These are phyloP conservation scores for Spondyliosoma cantharus DNA, from an alignment of 2,797 vertebrate genomes.

Conservation along the genomic window DNA sequence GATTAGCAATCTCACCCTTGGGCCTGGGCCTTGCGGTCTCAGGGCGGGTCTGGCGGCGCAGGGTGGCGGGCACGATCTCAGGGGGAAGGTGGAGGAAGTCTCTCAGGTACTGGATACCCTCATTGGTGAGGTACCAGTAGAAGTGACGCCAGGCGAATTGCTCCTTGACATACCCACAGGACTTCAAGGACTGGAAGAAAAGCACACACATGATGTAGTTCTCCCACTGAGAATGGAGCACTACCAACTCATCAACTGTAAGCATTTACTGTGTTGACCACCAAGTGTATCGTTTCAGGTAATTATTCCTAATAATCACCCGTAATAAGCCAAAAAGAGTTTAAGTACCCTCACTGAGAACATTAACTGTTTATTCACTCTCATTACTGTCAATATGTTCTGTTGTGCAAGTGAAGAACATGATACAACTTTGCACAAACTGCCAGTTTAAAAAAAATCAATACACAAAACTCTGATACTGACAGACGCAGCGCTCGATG, in stretches of 20 bases:
- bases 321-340: no score
- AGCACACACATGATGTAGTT: neutral
- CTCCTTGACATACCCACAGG: constrained; percentile 98
- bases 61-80: constrained; percentile 96
- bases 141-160: constrained; percentile 99
- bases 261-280: no score
- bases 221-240: neutral
- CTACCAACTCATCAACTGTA: neutral
- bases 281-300: neutral
- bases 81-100: constrained; percentile 98
- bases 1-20: constrained; percentile 85
- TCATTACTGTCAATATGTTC: no score
- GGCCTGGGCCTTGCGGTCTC: constrained; percentile 97
- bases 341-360: no score
- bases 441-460: no score
- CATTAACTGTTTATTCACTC: no score
- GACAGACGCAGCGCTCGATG: no score
- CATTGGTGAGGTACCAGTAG: constrained; percentile 99
- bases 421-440: no score
- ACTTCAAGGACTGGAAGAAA: constrained; percentile 92
- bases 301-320: neutral
- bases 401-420: no score
- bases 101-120: constrained; percentile 98
- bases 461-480: no score
- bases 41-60: constrained; percentile 94